These are phyloP conservation scores for Masnerella sp. DNA, from an alignment of 2,888 invertebrate species.

Conservation along the genomic window DNA sequence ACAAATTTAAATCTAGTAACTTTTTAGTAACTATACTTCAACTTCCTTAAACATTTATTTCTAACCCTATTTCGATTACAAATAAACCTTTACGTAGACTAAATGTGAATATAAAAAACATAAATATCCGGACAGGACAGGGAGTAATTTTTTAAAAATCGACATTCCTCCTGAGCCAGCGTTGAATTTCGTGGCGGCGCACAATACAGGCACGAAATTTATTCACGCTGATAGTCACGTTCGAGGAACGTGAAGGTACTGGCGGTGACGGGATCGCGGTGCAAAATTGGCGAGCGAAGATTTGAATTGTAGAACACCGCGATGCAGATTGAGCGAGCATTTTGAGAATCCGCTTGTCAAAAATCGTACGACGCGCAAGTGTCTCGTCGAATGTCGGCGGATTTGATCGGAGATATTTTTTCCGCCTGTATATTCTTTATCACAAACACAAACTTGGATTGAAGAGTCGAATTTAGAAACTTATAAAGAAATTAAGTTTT, in stretches of 20 bases:
- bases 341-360: constrained; percentile 42
- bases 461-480: no score
- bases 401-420: no score
- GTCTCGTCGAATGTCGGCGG: constrained; percentile 31
- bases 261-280: constrained; percentile 42
- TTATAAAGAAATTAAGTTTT: no score
- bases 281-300: constrained; percentile 45
- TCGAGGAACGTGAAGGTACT: constrained; percentile 46
- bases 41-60: no score
- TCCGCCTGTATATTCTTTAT: no score
- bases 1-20: no score
- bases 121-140: no score
- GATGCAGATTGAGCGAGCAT: constrained; percentile 34
- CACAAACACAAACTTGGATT: no score
- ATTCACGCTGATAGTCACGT: constrained; percentile 56
- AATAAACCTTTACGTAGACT: no score
- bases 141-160: constrained; percentile 44
- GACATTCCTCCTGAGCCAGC: constrained; percentile 47
- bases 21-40: no score
- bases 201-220: constrained; percentile 49
- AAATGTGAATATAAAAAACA: no score
- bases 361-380: constrained; percentile 39
- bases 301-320: constrained; percentile 54
- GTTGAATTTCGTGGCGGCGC: constrained; percentile 40
- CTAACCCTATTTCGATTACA: no score